These are phyloP conservation scores for Protomyctophum bolini DNA, from an alignment of 2,113 vertebrate species.

Conservation along the genomic window DNA sequence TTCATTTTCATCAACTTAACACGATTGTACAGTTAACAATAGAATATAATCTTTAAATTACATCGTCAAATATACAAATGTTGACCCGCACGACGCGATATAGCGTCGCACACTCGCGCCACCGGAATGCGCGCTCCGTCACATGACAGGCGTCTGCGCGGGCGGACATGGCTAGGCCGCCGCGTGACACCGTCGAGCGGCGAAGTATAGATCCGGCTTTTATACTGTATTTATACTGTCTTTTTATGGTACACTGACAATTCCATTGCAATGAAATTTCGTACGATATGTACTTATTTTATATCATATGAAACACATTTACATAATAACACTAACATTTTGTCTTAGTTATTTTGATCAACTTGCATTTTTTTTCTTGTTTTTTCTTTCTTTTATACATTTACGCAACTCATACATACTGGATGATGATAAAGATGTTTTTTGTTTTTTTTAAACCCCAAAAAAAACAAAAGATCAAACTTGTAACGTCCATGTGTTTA, in stretches of 20 bases:
- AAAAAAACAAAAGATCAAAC: conserved; percentile 56
- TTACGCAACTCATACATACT: conserved; percentile 82
- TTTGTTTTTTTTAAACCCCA: conserved; percentile 15
- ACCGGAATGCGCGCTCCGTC: too few relatives aligned
- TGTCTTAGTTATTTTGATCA: conserved; percentile 73
- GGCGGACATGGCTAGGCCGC: too few relatives aligned
- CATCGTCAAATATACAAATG: conserved; percentile 94
- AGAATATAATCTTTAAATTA: conserved; percentile 93
- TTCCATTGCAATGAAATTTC: conserved; percentile 77
- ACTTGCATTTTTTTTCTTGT: conserved; percentile 67
- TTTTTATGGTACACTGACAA: conserved; percentile 72
- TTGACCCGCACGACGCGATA: conserved; percentile 81
- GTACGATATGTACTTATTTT: conserved; percentile 75
- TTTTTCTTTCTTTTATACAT: conserved; percentile 67
- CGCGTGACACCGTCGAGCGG: too few relatives aligned
- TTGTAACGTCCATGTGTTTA: conserved; percentile 43
- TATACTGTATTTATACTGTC: too few relatives aligned
- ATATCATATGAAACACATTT: conserved; percentile 77
- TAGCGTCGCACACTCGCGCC: conserved; percentile 59
- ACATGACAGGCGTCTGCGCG: too few relatives aligned
- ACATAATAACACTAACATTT: conserved; percentile 81
- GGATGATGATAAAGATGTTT: conserved; percentile 67
- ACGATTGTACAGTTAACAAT: conserved; percentile 91
- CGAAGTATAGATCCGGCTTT: too few relatives aligned
- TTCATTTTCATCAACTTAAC: conserved; percentile 75